A percentile compares a stretch with the other conserved stretches of the same genome.
phyloP scores from a whole-genome alignment of 2,797 vertebrate species.

The Sebastes alutus region DNA sequence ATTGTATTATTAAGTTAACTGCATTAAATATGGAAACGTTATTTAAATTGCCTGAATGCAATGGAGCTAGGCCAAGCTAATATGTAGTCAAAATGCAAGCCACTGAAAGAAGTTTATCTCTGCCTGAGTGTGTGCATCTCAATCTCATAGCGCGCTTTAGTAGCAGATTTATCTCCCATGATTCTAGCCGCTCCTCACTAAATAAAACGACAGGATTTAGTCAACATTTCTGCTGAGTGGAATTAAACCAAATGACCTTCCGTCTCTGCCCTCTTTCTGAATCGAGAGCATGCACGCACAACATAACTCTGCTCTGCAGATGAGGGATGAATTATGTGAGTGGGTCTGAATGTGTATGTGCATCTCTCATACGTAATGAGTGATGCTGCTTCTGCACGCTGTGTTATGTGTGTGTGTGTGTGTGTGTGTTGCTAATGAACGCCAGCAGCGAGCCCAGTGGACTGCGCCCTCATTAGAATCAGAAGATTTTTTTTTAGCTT shows the following conservation, averaged over 20 bases:
- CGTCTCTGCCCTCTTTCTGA: constrained; percentile 4
- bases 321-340: neutral
- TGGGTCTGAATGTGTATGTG: neutral
- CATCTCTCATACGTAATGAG: constrained; percentile 7
- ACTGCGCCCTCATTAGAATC: constrained; percentile 35
- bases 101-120: neutral
- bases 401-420: neutral
- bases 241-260: constrained; percentile 41
- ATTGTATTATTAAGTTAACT: neutral
- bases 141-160: constrained; percentile 20
- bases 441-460: constrained; percentile 18
- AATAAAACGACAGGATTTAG: constrained; percentile 54
- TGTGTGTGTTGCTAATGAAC: constrained; percentile 32
- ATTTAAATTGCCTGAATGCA: neutral
- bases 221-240: constrained; percentile 29
- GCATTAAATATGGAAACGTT: neutral
- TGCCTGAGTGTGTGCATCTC: neutral
- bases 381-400: neutral
- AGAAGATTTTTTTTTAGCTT: constrained; percentile 19
- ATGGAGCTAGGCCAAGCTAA: neutral
- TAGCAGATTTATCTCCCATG: constrained; percentile 37
- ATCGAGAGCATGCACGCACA: neutral
- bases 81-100: neutral
- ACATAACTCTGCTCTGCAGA: constrained; percentile 14
- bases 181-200: constrained; percentile 21